Conservation (phyloP, 1,140 invertebrate species). For the Eufriesea mexicana region DNA sequence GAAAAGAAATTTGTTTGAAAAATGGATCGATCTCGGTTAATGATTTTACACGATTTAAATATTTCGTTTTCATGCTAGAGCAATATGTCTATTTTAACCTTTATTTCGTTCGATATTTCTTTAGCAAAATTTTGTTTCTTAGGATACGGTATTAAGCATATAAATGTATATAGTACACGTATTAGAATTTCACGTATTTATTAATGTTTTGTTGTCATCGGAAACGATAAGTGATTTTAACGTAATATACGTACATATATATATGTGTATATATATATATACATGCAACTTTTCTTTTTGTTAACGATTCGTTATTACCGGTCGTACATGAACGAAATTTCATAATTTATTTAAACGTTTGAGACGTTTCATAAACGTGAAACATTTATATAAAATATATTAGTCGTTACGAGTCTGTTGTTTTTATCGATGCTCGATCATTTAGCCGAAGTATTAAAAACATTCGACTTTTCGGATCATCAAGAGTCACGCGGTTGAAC, state of each 20-base stretch:
- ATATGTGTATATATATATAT: too few species aligned
- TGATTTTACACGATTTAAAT: background rate
- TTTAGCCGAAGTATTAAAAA: background rate
- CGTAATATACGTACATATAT: background rate
- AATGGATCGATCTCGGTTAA: slow-evolving; percentile 22
- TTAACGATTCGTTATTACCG: background rate
- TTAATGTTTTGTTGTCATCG: slow-evolving; percentile 20
- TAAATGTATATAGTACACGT: background rate
- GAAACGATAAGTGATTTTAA: background rate
- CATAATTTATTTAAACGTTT: background rate
- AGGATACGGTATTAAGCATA: background rate
- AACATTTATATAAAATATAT: too few species aligned
- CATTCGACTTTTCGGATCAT: background rate
- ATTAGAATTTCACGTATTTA: background rate
- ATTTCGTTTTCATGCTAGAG: background rate
- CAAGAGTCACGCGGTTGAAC: background rate
- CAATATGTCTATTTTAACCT: background rate
- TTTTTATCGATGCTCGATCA: slow-evolving; percentile 4
- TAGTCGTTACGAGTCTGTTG: background rate
- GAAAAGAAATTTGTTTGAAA: background rate
- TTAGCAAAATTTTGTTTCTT: background rate
- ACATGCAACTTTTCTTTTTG: background rate
- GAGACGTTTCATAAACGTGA: background rate
- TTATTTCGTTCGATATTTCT: background rate
- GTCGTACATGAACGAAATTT: background rate